Evolutionary conservation across 2,888 invertebrate genomes (phyloP), one percentile per base, ranked within the genome.

Genomic region (Drosophila tanythrix): DNA sequence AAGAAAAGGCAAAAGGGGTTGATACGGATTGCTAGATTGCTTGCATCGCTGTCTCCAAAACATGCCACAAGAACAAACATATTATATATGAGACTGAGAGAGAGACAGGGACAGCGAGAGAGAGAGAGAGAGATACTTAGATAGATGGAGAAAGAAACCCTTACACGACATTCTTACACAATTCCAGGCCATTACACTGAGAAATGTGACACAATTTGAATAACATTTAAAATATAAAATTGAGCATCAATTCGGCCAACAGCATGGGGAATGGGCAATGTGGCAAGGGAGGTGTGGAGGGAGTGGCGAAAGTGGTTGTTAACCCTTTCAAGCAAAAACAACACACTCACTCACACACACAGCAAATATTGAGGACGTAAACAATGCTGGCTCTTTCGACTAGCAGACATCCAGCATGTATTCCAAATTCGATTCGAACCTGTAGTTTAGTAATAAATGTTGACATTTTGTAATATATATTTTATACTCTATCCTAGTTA

Each of bases 221-320:
- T 87, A 87, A 87, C 90, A 87, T 87, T 87, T 87, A 87, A 87
- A 83, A 89, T 90, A 88, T 82, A 83, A 89, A 87, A 87, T 89
- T 89, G 90, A 79, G 86, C 90, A 88, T 88, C 90, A 85, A 85
- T 76, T 79, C 85, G 76, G 64, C 58, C 66, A 40, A 59, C 51
- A 60, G 27, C 56, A 36, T 36, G 38, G 21, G 46, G 52, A 18
- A 25, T 10, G 35, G 35, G 25, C 27, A 38, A 13, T n/a, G 27
- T 36, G 36, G 46, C 46, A 13, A 33, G 15, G 8, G 3, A 4
- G 25, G 18, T 18, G 5, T 10, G 27, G 2, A 18, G 5, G 27
- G 10, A 10, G 10, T 6, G 27, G 5, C 58, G 67, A 58, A 81
- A 81, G 72, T 76, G 76, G 81, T 76, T 68, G 64, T 72, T 81